Base-by-base conservation (phyloP, 2,797 vertebrate genomes). In the Triplophysa bombifrons region DNA sequence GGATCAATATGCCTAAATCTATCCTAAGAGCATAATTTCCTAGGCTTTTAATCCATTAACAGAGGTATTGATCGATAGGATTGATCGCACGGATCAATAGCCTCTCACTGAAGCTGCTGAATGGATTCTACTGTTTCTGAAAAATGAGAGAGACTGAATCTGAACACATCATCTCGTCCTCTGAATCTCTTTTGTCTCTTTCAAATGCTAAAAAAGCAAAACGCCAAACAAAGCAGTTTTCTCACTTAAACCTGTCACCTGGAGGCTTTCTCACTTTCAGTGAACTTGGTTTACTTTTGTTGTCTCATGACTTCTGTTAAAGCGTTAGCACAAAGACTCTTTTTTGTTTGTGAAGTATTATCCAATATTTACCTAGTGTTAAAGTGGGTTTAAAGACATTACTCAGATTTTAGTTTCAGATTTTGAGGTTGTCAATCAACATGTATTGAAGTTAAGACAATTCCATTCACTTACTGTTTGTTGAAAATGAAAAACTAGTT, bases 41-140 rank as follows among this genome's bases (percentile, higher is more conserved):
- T 10, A 61, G 58, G 82, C 82, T 80, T 76, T 83, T 80, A 76
- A 83, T 77, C 76, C 61, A 70, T 73, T 81, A 81, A 73, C 76
- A 70, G 22, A 8, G 16, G 6, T 70, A 74, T 74, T 69, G 68
- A 80, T 60, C 27, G 58, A 71, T 61, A 64, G 65, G 27, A 76
- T 80, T 48, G 77, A 80, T 76, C 19, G 10, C 19, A 14, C 16
- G 68, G 56, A 68, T 83, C 78, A 58, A 53, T 73, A 60, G 12
- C 19, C 58, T 30, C 61, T 70, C 3, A 41, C 63, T 70, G 10
- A 71, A 81, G 55, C 68, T 58, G 34, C 46, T 67, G 56, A 69
- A 69, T 69, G 25, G 63, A 55, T 66, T 50, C 3, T 67, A 22
- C 20, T 30, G 8, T 77, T 78, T 30, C 19, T 69, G 20, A 67